Conservation (phyloP, 2,888 invertebrate genomes). For the Perizoma affinitatum region DNA sequence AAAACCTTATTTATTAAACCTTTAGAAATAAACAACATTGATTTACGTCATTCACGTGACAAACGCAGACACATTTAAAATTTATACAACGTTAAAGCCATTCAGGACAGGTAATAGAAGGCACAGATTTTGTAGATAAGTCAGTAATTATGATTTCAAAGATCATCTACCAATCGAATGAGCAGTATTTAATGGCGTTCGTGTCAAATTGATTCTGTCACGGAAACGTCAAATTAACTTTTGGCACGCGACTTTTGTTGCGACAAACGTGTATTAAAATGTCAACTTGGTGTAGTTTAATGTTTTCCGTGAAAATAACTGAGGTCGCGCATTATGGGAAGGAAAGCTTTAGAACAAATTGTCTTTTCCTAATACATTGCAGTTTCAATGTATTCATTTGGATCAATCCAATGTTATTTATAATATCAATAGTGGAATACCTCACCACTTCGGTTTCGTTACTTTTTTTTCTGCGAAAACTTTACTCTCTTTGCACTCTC, state of each 20-base stretch:
- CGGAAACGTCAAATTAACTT: conserved; percentile 45
- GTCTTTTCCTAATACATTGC: too few species aligned
- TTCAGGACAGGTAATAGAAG: conserved; percentile 16
- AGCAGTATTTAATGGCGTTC: conserved; percentile 50
- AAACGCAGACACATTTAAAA: conserved; percentile 18
- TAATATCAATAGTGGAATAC: too few species aligned
- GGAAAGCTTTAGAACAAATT: too few species aligned
- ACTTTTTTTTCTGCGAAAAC: too few species aligned
- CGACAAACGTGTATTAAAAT: conserved; percentile 36
- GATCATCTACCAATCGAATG: conserved; percentile 45
- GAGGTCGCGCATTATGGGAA: conserved; percentile 14
- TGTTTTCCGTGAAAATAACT: conserved; percentile 27
- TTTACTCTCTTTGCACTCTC: too few species aligned
- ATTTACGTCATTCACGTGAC: conserved; percentile 19
- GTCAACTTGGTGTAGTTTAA: conserved; percentile 27
- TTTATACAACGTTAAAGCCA: conserved; percentile 11
- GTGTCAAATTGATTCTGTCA: conserved; percentile 51
- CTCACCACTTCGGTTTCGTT: too few species aligned
- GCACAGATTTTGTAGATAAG: conserved; percentile 21
- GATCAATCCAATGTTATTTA: too few species aligned
- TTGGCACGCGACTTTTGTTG: conserved; percentile 49
- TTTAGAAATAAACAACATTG: background rate
- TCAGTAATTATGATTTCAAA: conserved; percentile 42
- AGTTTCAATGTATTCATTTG: too few species aligned
- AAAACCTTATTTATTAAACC: conserved; percentile 5